A percentile compares a stretch with the other conserved stretches of the same genome.
phyloP scores from a whole-genome alignment of 2,113 vertebrate genomes.

The Melanerpes formicivorus region DNA sequence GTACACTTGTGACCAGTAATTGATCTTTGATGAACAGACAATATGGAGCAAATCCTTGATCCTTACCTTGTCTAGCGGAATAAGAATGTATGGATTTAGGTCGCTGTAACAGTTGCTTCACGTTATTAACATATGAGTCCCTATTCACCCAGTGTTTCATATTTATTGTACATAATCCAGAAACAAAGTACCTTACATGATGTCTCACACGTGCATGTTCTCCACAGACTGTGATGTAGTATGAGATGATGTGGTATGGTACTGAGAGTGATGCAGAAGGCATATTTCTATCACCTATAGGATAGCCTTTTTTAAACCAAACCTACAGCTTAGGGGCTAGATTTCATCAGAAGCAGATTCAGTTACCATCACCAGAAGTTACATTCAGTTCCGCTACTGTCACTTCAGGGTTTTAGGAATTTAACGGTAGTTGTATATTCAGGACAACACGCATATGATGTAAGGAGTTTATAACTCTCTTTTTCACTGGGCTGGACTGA shows the following conservation, averaged over 20 bases:
- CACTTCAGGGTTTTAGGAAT: neutral
- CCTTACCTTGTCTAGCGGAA: neutral
- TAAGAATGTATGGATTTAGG: neutral
- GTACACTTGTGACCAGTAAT: neutral
- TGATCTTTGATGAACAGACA: neutral
- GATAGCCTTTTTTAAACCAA: neutral
- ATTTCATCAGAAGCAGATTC: neutral
- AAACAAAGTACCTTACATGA: neutral
- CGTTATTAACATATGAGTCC: neutral
- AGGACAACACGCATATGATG: rapidly evolving
- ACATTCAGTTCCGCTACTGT: neutral
- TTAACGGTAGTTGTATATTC: neutral
- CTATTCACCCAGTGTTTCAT: neutral
- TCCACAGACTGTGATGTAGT: no score
- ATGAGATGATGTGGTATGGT: neutral
- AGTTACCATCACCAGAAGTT: neutral
- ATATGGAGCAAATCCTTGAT: neutral
- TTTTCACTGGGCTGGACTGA: neutral
- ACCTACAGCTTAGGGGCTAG: neutral
- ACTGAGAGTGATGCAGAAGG: neutral
- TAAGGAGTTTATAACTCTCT: neutral
- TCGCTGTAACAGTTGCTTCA: neutral
- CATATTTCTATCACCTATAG: neutral
- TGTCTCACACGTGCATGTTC: neutral
- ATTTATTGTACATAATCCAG: neutral